Evolutionary conservation across 2,888 invertebrate species (phyloP), one percentile per base, ranked within the genome.

Genomic region (Leistus spinibarbis): DNA sequence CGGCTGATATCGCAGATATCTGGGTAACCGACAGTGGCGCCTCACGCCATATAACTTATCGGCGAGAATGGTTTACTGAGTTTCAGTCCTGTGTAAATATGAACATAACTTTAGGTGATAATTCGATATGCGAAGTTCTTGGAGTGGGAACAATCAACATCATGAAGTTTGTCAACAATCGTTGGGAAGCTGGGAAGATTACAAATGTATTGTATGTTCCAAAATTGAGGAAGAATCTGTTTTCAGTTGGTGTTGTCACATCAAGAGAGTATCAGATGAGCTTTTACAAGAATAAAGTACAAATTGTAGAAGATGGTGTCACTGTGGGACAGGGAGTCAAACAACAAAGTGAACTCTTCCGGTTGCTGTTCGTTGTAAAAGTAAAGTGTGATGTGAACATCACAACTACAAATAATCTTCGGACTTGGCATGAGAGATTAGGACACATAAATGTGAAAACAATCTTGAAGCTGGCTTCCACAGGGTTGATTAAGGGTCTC

Each of bases 171-270:
- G 78, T 79, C 1, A 65, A 79, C 16, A 77, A 76, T 13, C 53
- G 54, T 27, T 80, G 79, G 79, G 57, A 56, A 5, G 60, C 76
- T 5, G 67, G 23, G 9, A 65, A 76, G 13, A 77, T 80, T 7
- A 71, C 80, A 9, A 76, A 81, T 68, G 80, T 81, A 0, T 65
- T 80, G 9, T 79, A 78, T 72, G 79, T 80, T 5, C 80, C 79
- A 22, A 64, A 70, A 4, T 9, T 79, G 7, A 75, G 64, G 40
- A 79, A 79, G 66, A 81, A 81, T 73, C 71, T 82, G 63, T 80
- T 82, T 57, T 81, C 81, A 0, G 79, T 81, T 10, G 79, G 79
- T 19, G 76, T 53, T 10, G 79, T 80, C 65, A 79, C 79, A 3
- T 19, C 16, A 40, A 78, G 77, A 53, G 78, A 77, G 0, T 76